phyloP scores from a whole-genome alignment of 2,113 vertebrate species.

The Ceuthmochares aereus region DNA sequence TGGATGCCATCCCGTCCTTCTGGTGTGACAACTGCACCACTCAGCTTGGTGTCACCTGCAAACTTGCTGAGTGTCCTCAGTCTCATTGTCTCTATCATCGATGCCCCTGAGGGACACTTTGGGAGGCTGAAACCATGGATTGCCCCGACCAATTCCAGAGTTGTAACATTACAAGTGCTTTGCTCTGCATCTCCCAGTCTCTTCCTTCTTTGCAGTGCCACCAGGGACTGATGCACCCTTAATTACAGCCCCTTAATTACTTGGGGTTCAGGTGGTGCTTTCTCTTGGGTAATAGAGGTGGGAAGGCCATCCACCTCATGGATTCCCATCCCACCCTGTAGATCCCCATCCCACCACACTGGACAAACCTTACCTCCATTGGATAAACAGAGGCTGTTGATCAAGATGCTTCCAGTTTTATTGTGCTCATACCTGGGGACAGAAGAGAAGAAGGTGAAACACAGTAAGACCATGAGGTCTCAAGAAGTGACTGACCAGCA shows the following conservation, averaged over 20 bases:
- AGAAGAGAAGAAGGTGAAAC: background rate
- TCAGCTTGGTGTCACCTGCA: too few relatives aligned
- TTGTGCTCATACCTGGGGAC: slow-evolving; percentile 87
- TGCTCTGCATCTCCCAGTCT: background rate
- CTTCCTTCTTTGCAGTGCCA: accelerated
- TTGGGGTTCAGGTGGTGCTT: background rate
- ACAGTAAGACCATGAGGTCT: background rate
- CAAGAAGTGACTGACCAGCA: accelerated
- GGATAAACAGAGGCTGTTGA: slow-evolving; percentile 94
- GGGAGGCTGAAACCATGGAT: too few relatives aligned
- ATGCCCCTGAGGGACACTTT: too few relatives aligned
- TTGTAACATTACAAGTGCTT: too few relatives aligned
- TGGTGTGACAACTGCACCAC: too few relatives aligned
- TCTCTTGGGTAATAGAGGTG: accelerated
- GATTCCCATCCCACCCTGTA: background rate
- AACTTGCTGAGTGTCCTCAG: too few relatives aligned
- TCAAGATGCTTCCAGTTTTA: slow-evolving; percentile 85
- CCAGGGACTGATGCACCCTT: background rate
- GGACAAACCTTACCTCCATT: slow-evolving; percentile 85
- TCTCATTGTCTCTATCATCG: too few relatives aligned
- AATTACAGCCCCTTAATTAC: background rate
- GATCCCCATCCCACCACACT: accelerated
- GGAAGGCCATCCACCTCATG: background rate
- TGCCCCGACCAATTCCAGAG: too few relatives aligned
- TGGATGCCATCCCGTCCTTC: too few relatives aligned